Evolutionary conservation across 2,888 invertebrate genomes (phyloP).

Genomic region (Nomada lathburiana): DNA sequence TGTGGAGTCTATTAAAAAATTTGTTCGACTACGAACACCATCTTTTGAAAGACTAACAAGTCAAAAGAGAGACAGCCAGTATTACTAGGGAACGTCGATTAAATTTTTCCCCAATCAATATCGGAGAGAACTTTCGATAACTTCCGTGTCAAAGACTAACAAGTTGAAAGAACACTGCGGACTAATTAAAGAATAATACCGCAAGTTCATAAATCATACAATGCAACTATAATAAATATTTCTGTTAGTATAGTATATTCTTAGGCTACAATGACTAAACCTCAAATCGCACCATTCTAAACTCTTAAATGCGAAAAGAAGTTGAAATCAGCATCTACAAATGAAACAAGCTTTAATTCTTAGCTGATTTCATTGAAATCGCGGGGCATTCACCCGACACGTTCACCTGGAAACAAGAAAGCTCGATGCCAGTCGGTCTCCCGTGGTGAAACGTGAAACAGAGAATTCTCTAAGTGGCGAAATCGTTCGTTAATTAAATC

Average conservation of each 20-base stretch:
- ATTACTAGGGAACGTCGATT: background rate
- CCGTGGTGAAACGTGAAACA: conserved; percentile 21
- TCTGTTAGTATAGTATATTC: no score
- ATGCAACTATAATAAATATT: background rate
- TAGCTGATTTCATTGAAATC: conserved; percentile 1
- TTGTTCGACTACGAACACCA: no score
- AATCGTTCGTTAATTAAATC: conserved; percentile 65
- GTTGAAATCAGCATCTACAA: background rate
- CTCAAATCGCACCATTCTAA: no score
- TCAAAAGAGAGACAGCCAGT: no score
- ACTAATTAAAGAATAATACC: background rate
- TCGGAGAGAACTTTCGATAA: background rate
- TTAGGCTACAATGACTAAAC: no score
- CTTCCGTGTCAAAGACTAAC: no score
- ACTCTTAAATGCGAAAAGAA: no score
- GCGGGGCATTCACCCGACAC: background rate
- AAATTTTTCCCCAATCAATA: background rate
- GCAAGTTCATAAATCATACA: background rate
- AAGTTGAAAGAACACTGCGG: background rate
- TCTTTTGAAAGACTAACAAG: no score
- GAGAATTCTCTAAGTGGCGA: conserved; percentile 42
- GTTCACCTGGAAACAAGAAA: conserved; percentile 30
- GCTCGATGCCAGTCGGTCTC: background rate
- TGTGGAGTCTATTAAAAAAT: no score
- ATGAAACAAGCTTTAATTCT: background rate